Percentiles rank a stretch among this genome's conserved stretches.
phyloP scores from a whole-genome alignment of 2,797 vertebrate genomes.

The Melanotaenia trifasciata region DNA sequence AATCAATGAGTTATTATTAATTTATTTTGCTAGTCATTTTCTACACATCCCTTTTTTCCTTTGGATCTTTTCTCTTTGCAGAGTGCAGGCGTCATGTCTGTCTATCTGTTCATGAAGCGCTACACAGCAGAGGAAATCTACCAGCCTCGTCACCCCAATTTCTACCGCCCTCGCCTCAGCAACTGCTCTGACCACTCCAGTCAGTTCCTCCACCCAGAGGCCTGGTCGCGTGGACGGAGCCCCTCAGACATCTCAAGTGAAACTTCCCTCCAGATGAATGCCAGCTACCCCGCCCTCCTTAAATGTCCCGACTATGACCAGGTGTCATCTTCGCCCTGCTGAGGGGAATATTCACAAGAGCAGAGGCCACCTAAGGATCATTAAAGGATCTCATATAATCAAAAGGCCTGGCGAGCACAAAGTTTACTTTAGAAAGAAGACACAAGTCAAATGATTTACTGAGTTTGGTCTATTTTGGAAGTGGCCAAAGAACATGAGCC shows the following conservation, averaged over 20 bases:
- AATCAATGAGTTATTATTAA: background rate
- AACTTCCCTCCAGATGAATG: conserved; percentile 90
- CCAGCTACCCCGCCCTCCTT: conserved; percentile 89
- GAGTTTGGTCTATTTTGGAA: conserved; percentile 12
- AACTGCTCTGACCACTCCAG: conserved; percentile 92
- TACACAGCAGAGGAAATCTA: conserved; percentile 88
- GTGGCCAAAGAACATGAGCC: conserved; percentile 3
- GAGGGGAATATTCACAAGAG: conserved; percentile 51
- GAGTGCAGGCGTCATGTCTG: conserved; percentile 92
- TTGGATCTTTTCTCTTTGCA: conserved; percentile 46
- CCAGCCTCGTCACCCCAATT: conserved; percentile 84
- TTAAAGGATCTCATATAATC: conserved; percentile 1
- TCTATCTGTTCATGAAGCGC: conserved; percentile 93
- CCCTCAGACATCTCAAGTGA: conserved; percentile 92
- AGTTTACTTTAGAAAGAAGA: conserved; percentile 12
- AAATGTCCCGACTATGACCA: conserved; percentile 91
- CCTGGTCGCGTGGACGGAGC: conserved; percentile 88
- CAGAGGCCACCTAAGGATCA: background rate
- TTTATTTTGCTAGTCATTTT: background rate
- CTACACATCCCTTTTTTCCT: background rate
- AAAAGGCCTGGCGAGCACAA: background rate
- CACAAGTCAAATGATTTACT: conserved; percentile 17
- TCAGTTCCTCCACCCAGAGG: conserved; percentile 90
- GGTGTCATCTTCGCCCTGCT: conserved; percentile 91
- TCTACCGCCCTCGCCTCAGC: conserved; percentile 90